Evolutionary conservation across 2,113 vertebrate genomes (phyloP).

Genomic region (Cranoglanis bouderius): DNA sequence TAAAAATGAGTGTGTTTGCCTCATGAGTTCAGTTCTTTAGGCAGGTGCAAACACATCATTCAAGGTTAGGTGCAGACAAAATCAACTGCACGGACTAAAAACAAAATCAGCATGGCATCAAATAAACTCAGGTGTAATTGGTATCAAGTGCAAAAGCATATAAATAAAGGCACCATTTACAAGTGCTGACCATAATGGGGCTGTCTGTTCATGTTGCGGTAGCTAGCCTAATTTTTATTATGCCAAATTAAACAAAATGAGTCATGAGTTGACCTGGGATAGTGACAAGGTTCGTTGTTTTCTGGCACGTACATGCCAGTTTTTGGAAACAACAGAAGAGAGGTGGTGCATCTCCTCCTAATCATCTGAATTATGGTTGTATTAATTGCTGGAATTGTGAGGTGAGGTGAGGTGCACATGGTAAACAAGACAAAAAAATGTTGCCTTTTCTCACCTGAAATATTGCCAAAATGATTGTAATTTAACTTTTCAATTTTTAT

Average conservation of each 20-base stretch:
- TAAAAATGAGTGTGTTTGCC: background rate
- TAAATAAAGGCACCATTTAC: background rate
- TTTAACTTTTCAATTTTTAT: background rate
- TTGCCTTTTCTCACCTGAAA: background rate
- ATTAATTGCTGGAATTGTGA: background rate
- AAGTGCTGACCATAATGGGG: background rate
- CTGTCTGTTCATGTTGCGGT: background rate
- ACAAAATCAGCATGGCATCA: background rate
- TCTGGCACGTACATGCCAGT: background rate
- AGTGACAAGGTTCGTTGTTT: background rate
- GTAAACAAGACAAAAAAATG: background rate
- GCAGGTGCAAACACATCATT: conserved; percentile 15
- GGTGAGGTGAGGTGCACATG: background rate
- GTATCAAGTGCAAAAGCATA: background rate
- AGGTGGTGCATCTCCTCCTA: background rate
- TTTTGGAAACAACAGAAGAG: background rate
- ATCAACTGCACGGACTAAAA: background rate
- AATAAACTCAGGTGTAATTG: background rate
- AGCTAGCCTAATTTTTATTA: background rate
- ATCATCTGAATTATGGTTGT: background rate
- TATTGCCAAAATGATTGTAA: background rate
- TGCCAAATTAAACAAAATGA: background rate
- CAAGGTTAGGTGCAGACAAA: background rate
- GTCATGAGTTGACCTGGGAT: conserved; percentile 1
- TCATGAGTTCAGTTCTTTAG: background rate